phyloP scores from a whole-genome alignment of 1,140 invertebrate species.

The Conopomorpha cramerella region DNA sequence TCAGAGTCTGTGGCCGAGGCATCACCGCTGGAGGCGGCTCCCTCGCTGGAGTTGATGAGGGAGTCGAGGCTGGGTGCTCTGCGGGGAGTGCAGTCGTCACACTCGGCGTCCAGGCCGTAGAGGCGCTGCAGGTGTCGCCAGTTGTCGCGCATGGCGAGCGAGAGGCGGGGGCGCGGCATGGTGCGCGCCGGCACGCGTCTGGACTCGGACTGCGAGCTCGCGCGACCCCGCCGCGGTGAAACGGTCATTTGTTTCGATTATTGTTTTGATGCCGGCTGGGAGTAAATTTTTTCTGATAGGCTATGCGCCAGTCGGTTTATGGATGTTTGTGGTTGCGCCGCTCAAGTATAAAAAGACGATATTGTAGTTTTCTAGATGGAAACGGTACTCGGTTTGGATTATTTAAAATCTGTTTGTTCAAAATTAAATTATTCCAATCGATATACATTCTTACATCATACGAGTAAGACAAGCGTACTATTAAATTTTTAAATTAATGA shows the following conservation, averaged over 20 bases:
- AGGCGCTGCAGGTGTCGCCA: conserved; percentile 45
- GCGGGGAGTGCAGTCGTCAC: conserved; percentile 39
- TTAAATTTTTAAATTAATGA: no score
- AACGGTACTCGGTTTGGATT: conserved; percentile 47
- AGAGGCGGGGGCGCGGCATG: conserved; percentile 50
- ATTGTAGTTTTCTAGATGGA: conserved; percentile 25
- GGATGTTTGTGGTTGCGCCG: no score
- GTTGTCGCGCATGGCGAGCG: conserved; percentile 50
- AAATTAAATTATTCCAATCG: no score
- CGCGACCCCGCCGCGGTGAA: conserved; percentile 4
- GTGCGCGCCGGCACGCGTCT: conserved; percentile 42
- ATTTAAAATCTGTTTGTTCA: no score
- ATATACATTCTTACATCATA: no score
- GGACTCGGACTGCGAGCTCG: conserved; percentile 25
- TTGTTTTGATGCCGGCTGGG: neutral
- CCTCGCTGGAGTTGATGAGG: conserved; percentile 67
- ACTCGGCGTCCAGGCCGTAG: conserved; percentile 58
- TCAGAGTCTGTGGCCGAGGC: conserved; percentile 60
- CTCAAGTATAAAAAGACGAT: no score
- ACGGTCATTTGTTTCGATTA: neutral
- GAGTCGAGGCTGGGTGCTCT: conserved; percentile 67
- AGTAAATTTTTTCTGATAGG: no score
- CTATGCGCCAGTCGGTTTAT: no score
- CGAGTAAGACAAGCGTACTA: no score
- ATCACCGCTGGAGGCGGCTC: conserved; percentile 55